Evolutionary conservation across 2,888 invertebrate genomes (phyloP).

Genomic region (Pristionchus arcanus): DNA sequence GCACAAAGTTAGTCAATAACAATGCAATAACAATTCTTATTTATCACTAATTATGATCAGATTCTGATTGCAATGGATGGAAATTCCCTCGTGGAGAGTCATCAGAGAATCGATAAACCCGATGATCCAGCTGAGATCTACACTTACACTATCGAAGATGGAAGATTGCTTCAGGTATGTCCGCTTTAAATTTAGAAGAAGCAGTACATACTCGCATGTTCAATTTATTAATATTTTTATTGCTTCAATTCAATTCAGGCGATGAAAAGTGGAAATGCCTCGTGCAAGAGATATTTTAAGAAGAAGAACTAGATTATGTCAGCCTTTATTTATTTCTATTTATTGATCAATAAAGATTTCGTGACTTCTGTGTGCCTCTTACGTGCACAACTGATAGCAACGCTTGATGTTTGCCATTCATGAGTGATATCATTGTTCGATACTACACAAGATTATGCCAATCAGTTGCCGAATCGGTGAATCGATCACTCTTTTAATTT

Average conservation of each 20-base stretch:
- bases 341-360: background rate
- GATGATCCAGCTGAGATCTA: conserved; percentile 50
- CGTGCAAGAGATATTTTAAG: conserved; percentile 46
- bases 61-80: conserved; percentile 32
- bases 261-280: conserved; percentile 18
- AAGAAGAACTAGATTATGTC: conserved; percentile 24
- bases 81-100: conserved; percentile 3
- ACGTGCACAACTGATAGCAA: background rate
- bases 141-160: conserved; percentile 32
- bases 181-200: too few relatives aligned
- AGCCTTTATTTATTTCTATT: background rate
- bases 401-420: background rate
- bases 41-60: background rate
- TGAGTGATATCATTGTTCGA: background rate
- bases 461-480: too few relatives aligned
- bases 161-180: conserved; percentile 17
- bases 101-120: conserved; percentile 41
- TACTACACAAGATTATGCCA: too few relatives aligned
- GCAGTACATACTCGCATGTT: too few relatives aligned
- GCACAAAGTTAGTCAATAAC: background rate
- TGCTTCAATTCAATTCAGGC: background rate
- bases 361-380: background rate
- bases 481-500: too few relatives aligned
- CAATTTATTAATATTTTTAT: background rate
- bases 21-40: background rate